phyloP scores from a whole-genome alignment of 2,113 vertebrate genomes.

The Struthio camelus region DNA sequence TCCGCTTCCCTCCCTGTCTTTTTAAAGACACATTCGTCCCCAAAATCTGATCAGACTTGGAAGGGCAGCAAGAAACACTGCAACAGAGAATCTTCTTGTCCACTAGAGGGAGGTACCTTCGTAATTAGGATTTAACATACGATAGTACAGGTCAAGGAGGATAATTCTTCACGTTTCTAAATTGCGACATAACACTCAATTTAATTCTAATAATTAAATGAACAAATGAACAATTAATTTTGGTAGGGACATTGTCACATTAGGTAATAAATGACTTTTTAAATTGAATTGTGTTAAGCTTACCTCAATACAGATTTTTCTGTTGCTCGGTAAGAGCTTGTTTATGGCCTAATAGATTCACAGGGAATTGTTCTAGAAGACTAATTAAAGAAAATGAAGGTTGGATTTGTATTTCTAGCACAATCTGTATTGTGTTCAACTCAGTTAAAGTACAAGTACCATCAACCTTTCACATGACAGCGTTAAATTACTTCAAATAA shows the following conservation, averaged over 20 bases:
- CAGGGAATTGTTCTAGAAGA: constrained; percentile 59
- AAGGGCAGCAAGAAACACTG: background rate
- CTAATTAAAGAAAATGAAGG: constrained; percentile 60
- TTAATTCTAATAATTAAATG: background rate
- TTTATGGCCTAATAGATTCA: constrained; percentile 33
- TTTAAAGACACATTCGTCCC: background rate
- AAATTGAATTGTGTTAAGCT: constrained; percentile 31
- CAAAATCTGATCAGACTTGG: background rate
- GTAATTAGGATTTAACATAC: background rate
- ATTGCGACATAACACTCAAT: rapidly evolving
- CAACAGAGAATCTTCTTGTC: background rate
- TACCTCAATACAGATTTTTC: constrained; percentile 53
- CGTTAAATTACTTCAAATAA: constrained; percentile 58
- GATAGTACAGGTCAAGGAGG: rapidly evolving
- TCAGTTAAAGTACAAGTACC: constrained; percentile 54
- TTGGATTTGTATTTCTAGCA: constrained; percentile 51
- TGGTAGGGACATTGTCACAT: background rate
- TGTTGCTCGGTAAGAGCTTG: constrained; percentile 63
- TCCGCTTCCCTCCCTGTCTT: background rate
- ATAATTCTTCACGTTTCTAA: background rate
- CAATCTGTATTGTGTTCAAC: constrained; percentile 31
- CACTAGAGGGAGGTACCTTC: constrained; percentile 53
- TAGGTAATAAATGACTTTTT: constrained; percentile 38
- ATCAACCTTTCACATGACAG: constrained; percentile 53
- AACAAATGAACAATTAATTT: background rate